Evolutionary conservation across 2,113 vertebrate genomes (phyloP).

Genomic region (Salvelinus sp.): DNA sequence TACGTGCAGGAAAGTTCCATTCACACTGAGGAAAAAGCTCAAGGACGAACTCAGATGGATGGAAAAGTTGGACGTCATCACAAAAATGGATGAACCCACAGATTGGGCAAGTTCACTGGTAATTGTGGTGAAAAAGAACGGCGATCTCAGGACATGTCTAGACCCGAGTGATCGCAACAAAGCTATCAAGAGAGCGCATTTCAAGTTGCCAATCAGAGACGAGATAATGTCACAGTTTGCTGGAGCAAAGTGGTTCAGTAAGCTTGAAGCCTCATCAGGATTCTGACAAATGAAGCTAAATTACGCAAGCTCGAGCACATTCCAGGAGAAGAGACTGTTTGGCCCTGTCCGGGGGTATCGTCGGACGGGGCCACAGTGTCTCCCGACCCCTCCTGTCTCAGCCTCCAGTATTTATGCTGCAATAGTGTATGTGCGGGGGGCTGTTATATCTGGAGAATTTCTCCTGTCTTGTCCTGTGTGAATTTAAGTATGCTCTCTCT

Average conservation of each 20-base stretch:
- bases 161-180: conserved; percentile 24
- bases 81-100: conserved; percentile 17
- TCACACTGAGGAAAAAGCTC: not conserved
- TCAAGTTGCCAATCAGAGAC: conserved; percentile 21
- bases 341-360: too few species aligned
- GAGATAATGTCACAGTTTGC: conserved; percentile 33
- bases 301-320: conserved; percentile 4
- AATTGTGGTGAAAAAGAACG: conserved; percentile 6
- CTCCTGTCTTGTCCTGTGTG: too few species aligned
- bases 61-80: not conserved
- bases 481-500: too few species aligned
- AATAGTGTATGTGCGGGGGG: too few species aligned
- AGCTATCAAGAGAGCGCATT: conserved; percentile 28
- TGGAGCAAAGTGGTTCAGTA: not conserved
- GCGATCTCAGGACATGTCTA: conserved; percentile 15
- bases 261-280: conserved; percentile 23
- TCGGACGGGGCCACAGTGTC: too few species aligned
- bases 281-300: conserved; percentile 31
- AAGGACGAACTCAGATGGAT: conserved; percentile 11
- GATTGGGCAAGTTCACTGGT: conserved; percentile 19
- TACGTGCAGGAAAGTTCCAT: conserved; percentile 12
- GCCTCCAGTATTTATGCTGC: too few species aligned
- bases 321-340: too few species aligned
- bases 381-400: too few species aligned
- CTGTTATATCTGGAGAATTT: too few species aligned